Evolutionary conservation across 30 jellyfish, hydroid and myxozoan species (phyloP).

Genomic region (Turritopsis dohrnii): DNA sequence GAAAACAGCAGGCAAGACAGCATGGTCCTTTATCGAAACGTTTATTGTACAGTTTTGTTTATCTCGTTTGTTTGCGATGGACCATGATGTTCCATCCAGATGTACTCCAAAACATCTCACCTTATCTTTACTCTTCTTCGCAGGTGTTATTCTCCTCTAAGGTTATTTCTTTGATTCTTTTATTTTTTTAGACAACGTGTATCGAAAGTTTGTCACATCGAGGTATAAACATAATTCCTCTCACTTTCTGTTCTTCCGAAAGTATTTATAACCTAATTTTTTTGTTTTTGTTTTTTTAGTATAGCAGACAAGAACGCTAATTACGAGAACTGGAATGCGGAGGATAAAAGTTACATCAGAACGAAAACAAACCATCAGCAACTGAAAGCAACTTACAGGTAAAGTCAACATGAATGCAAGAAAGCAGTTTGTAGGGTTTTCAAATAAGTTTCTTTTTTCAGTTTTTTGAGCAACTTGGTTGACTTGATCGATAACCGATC

Average conservation of each 20-base stretch:
- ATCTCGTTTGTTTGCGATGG: background rate
- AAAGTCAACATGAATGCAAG: background rate
- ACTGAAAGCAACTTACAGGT: slow-evolving; percentile 8
- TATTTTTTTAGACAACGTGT: background rate
- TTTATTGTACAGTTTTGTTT: background rate
- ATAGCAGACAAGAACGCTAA: background rate
- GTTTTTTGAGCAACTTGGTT: no score
- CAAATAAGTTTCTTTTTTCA: no score
- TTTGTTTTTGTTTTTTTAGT: background rate
- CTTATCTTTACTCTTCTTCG: background rate
- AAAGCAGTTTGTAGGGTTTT: no score
- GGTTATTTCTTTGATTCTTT: background rate
- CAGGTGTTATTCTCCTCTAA: no score
- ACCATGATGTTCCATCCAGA: background rate
- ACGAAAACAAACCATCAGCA: background rate
- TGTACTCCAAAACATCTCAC: background rate
- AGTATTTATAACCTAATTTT: no score
- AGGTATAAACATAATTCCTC: background rate
- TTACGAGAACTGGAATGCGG: background rate
- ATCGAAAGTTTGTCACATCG: background rate
- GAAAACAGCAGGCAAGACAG: background rate
- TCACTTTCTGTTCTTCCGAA: background rate
- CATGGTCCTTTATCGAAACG: background rate
- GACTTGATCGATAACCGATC: no score
- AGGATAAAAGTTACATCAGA: slow-evolving; percentile 13